Base-by-base conservation (phyloP, 2,113 vertebrate genomes). In the Anarhynchus alexandrinus region DNA sequence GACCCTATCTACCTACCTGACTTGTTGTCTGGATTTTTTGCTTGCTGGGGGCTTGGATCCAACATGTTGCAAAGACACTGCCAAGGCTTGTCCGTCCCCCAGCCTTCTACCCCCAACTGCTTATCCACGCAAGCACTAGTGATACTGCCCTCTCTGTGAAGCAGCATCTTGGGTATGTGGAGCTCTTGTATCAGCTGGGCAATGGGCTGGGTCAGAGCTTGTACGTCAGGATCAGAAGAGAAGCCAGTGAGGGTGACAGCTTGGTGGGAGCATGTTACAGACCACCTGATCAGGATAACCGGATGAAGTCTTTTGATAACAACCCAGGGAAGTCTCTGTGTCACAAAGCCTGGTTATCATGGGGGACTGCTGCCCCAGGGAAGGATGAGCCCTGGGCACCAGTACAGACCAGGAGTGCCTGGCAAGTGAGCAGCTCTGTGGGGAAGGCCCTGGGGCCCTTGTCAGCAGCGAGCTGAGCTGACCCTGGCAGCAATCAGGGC, bases 11-110 rank as follows among this genome's bases (percentile, higher is more conserved):
- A 32, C 40, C 19, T 49, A 13, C 18, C 27, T 49, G 40, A 55
- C 66, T 40, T 47, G 14, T 34, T 71, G 27, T 27, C 13, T 74
- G 20, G 5, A 5, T 4, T 12, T 40, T 22, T 82, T 81, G 15
- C n/a, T 65, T 81, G 51, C 42, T 57, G 11, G 21, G 6, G 25
- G 6, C 30, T 82, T 58, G 36, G n/a, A 73, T 58, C 51, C 42
- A 58, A 26, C 21, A 10, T 17, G 26, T 26, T 49, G 43, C 26
- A 34, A 27, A 16, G 38, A 45, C 34, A 34, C 12, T 45, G 38
- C 27, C 0, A 3, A 76, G 45, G 45, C 61, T 45, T 19, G 26
- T 22, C 36, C 0, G 0, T 30, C 36, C 5, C 9, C 43, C 36
- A 43, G 36, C 51, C 51, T 73, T 5, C 42, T 49, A 21, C 16